Evolutionary conservation across 2,888 invertebrate species (phyloP), one percentile per base, ranked within the genome.

Genomic region (Philonicus albiceps): DNA sequence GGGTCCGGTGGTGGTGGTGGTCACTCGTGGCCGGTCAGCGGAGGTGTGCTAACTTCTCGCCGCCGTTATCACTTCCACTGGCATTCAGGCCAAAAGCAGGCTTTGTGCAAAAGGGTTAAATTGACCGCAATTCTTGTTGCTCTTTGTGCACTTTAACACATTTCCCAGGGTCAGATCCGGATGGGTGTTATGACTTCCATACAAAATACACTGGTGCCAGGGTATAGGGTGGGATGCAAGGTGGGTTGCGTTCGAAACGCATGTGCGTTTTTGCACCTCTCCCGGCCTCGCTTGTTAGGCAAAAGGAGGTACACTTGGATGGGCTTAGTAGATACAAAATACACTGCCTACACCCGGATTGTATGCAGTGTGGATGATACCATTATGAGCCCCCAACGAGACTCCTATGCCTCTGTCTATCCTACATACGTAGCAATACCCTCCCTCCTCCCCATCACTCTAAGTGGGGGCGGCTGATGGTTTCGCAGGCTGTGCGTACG

Each of bases 51-150:
- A 74, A 85, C 22, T 85, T 85, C 85, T 75, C 85, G 85, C 85
- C 85, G 22, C 74, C 75, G 85, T 85, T 85, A 85, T 85, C 85
- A 85, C 85, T 74, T 75, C 64, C 27, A 64, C 64, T 85, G 85
- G 53, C 85, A 85, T 75, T 85, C 75, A 85, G 53, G 34, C 75
- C 85, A 22, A 73, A 85, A 49, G 16, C 75, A 53, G 19, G 40
- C 74, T 75, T 53, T 53, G 40, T 74, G 53, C 85, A 85, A 49
- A 43, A 85, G 85, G 85, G 75, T 73, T 85, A 85, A 85, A 85
- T 85, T 85, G 85, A 85, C 85, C 85, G 75, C 85, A 85, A 75
- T 49, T 55, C 85, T 85, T 85, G 85, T 85, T 85, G 85, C 85
- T 85, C 85, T 75, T 85, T 85, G 75, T 85, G 85, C 85, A 85